Evolutionary conservation across 2,888 invertebrate genomes (phyloP).

Genomic region (Volucella bombylans): DNA sequence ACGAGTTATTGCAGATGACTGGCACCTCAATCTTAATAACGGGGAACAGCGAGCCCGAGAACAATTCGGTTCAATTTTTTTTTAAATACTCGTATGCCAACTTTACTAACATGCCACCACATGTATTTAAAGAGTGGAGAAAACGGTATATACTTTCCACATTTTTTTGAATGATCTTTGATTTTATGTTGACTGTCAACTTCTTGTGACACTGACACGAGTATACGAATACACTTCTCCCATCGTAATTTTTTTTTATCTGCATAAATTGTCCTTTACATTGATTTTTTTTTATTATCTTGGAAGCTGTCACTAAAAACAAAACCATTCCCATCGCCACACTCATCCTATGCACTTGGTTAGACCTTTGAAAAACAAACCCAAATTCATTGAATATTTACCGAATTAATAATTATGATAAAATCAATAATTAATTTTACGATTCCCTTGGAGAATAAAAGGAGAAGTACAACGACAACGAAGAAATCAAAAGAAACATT

Average conservation of each 20-base stretch:
- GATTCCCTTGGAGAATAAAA: conserved; percentile 27
- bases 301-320: conserved; percentile 47
- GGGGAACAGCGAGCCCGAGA: too few relatives aligned
- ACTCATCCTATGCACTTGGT: not conserved
- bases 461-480: not conserved
- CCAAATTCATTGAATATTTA: conserved; percentile 46
- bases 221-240: too few relatives aligned
- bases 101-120: too few relatives aligned
- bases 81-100: too few relatives aligned
- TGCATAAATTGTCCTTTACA: conserved; percentile 12
- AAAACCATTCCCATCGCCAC: conserved; percentile 11
- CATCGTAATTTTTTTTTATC: not conserved
- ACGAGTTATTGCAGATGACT: too few relatives aligned
- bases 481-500: conserved; percentile 31
- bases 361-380: not conserved
- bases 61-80: too few relatives aligned
- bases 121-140: too few relatives aligned
- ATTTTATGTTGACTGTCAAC: too few relatives aligned
- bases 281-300: conserved; percentile 14
- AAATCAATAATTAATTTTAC: conserved; percentile 70
- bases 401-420: conserved; percentile 55
- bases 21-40: too few relatives aligned
- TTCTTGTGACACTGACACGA: too few relatives aligned
- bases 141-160: too few relatives aligned
- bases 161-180: too few relatives aligned